Percentiles rank a stretch among this genome's conserved stretches.
These are phyloP conservation scores for Fragum whitleyi DNA, from an alignment of 2,888 invertebrate species.

Conservation along the genomic window DNA sequence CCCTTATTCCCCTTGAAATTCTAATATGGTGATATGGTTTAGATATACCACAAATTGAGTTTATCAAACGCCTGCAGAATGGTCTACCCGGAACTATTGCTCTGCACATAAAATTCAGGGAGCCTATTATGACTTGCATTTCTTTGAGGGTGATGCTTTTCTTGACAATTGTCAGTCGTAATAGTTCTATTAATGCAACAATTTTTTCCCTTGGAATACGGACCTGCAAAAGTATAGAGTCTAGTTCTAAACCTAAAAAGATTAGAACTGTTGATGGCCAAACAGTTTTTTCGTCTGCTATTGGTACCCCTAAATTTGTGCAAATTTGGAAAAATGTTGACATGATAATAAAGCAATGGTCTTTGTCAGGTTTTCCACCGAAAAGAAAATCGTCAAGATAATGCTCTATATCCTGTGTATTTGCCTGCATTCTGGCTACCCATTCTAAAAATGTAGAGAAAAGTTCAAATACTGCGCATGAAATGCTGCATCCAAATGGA, in stretches of 20 bases:
- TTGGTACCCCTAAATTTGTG: constrained; percentile 20
- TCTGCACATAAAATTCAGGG: constrained; percentile 32
- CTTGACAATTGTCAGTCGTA: background rate
- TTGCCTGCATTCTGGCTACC: no score
- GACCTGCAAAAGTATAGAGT: constrained; percentile 13
- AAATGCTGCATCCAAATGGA: constrained; percentile 49
- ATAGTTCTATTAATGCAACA: background rate
- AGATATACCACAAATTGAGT: constrained; percentile 10
- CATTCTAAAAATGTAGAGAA: constrained; percentile 57
- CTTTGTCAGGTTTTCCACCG: constrained; percentile 9
- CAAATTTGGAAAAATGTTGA: background rate
- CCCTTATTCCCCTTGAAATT: background rate
- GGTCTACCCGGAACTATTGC: constrained; percentile 37
- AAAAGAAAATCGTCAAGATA: constrained; percentile 41
- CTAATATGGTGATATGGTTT: constrained; percentile 14
- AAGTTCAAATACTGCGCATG: constrained; percentile 52
- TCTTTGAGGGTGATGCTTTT: background rate
- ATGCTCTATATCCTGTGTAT: constrained; percentile 15
- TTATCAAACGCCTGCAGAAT: constrained; percentile 39
- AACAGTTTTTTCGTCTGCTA: constrained; percentile 34
- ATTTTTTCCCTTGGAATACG: constrained; percentile 28
- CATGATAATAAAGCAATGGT: no score
- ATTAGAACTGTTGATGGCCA: constrained; percentile 29
- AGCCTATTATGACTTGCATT: no score
- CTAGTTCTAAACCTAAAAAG: constrained; percentile 31